Percentiles rank a stretch among this genome's conserved stretches.
Evolutionary conservation across 2,797 vertebrate species (phyloP).

Genomic region (Aotus griseimembra): DNA sequence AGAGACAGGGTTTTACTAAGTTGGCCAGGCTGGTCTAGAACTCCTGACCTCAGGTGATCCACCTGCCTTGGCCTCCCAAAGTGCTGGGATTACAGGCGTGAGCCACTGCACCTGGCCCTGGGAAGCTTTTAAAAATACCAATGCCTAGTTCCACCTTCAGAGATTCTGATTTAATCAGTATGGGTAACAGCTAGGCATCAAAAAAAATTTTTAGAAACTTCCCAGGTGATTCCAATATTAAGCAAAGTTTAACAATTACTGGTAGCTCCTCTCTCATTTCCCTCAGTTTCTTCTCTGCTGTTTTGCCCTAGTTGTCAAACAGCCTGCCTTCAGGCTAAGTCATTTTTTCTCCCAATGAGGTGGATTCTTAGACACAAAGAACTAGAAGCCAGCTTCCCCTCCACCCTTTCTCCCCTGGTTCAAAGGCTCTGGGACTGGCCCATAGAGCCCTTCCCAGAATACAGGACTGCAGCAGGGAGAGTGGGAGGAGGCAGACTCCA

Average conservation of each 20-base stretch:
- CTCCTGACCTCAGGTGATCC: neutral
- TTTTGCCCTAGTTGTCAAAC: neutral
- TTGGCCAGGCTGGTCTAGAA: neutral
- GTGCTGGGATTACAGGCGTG: neutral
- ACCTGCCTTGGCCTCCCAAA: neutral
- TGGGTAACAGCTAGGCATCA: neutral
- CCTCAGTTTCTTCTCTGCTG: neutral
- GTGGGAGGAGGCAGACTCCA: neutral
- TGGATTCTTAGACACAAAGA: neutral
- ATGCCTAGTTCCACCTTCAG: neutral
- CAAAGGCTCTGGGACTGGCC: neutral
- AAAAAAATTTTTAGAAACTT: neutral
- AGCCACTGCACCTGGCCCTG: neutral
- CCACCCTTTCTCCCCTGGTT: neutral
- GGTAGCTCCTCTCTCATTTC: neutral
- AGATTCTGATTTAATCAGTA: constrained; percentile 14
- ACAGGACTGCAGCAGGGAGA: neutral
- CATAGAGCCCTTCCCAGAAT: neutral
- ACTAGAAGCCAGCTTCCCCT: neutral
- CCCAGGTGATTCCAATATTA: constrained; percentile 22
- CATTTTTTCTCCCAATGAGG: neutral
- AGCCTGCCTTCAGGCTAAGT: neutral
- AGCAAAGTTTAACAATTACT: constrained; percentile 4
- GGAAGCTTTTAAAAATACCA: neutral
- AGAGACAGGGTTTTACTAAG: neutral